These are phyloP conservation scores for Amblyjoppa fuscipennis DNA, from an alignment of 2,888 invertebrate species.

Conservation along the genomic window DNA sequence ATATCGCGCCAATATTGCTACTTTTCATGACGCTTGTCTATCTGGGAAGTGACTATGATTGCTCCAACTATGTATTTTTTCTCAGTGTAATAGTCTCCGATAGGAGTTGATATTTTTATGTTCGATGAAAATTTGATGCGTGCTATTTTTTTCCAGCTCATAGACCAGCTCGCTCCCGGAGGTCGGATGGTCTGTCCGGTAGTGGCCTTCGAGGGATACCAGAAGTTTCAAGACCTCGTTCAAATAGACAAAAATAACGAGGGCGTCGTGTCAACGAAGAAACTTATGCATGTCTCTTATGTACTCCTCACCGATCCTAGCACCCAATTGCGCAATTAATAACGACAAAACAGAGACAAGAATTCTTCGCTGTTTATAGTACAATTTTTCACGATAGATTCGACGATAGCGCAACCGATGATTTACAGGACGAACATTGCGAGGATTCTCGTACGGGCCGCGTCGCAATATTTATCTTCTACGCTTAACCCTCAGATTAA, in stretches of 20 bases:
- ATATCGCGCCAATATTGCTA: too few relatives aligned
- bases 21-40: too few relatives aligned
- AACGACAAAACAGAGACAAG: background rate
- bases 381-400: conserved; percentile 53
- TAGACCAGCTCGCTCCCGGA: conserved; percentile 95
- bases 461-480: conserved; percentile 36
- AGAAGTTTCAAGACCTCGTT: conserved; percentile 85
- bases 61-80: too few relatives aligned
- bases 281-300: conserved; percentile 98
- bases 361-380: conserved; percentile 29
- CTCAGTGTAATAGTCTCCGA: background rate
- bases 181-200: conserved; percentile 97
- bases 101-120: background rate
- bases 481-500: conserved; percentile 25
- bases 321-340: conserved; percentile 86
- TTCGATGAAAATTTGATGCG: background rate
- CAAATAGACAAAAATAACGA: conserved; percentile 95
- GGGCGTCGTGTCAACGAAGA: conserved; percentile 91
- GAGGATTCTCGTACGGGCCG: background rate
- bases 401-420: conserved; percentile 7
- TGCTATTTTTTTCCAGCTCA: conserved; percentile 86
- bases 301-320: conserved; percentile 97
- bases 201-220: conserved; percentile 94
- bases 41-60: too few relatives aligned
- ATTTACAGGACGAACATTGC: background rate